Evolutionary conservation across 2,888 invertebrate species (phyloP), one percentile per base, ranked within the genome.

Genomic region (Archips crataeganus): DNA sequence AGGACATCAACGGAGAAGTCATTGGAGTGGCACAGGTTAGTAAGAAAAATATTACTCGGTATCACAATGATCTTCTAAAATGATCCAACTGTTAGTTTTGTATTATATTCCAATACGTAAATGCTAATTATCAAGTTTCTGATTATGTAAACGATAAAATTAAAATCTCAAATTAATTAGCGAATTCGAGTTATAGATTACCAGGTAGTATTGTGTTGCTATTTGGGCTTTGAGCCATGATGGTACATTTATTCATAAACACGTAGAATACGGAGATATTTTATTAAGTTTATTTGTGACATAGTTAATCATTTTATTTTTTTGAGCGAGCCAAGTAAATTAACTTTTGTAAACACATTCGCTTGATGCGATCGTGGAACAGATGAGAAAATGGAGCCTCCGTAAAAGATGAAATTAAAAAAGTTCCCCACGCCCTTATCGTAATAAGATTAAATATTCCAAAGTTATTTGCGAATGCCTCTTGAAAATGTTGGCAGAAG

Each of bases 21-120:
- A 97, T 99, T 81, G 99, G 99, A 34, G 99, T 99, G 73, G 99
- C 99, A 70, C 99, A 99, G 96, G 97, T 98, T 90, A 79, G 77
- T 75, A 34, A 65, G 42, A 63, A 45, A 13, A 32, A 65, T 0
- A 39, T 39, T 5, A 39, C 1, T 39, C 1, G 6, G 39, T 23
- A 39, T 6, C 6, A 1, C 39, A 39, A 39, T 39, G 4, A 4
- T 39, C 6, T 39, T 39, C 5, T 4, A 1, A 39, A 6, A 1
- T 6, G 6, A 6, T 4, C 39, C 39, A 39, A 4, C 39, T 4
- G 39, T 39, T 6, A 4, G 4, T 39, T 39, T 39, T 39, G 39
- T 39, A 39, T 39, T 39, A 6, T 39, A 39, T 39, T 39, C 6
- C 6, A 39, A 39, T 4, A 6, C 6, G 6, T 39, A 39, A 5